These are phyloP conservation scores for Toxostoma redivivum DNA, from an alignment of 2,113 vertebrate species.

Conservation along the genomic window DNA sequence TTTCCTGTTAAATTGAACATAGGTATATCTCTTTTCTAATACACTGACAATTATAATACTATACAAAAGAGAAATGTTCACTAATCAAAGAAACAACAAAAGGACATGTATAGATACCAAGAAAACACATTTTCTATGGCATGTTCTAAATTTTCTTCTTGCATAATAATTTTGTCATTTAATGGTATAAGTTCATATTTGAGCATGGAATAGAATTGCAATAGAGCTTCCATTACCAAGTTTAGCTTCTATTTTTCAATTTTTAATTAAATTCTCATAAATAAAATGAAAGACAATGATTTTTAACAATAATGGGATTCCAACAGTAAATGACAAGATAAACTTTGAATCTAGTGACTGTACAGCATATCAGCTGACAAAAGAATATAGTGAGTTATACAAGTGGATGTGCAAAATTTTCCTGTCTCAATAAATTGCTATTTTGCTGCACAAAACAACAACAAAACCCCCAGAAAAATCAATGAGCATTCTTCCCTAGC, in stretches of 20 bases:
- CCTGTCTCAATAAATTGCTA: not conserved
- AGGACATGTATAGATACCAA: not conserved
- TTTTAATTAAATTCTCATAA: not conserved
- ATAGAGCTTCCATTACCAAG: not conserved
- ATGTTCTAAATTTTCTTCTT: not conserved
- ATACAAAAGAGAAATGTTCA: not conserved
- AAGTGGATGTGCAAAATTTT: not conserved
- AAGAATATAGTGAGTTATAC: not conserved
- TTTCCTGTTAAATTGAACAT: not conserved
- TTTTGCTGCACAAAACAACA: not conserved
- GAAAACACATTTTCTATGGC: not conserved
- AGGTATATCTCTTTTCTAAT: not conserved
- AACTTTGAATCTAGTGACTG: not conserved
- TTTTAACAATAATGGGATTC: not conserved
- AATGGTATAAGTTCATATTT: not conserved
- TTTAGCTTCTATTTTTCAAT: not conserved
- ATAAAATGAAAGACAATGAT: not conserved
- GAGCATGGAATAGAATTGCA: not conserved
- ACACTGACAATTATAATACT: not conserved
- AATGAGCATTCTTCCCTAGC: not conserved
- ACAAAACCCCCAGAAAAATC: not conserved
- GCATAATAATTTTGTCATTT: not conserved
- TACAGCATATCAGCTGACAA: not conserved
- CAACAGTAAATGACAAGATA: not conserved
- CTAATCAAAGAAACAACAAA: not conserved